Percentiles rank a stretch among this genome's conserved stretches.
Conservation (phyloP, 1,140 invertebrate species). For the Ceratina calcarata region DNA sequence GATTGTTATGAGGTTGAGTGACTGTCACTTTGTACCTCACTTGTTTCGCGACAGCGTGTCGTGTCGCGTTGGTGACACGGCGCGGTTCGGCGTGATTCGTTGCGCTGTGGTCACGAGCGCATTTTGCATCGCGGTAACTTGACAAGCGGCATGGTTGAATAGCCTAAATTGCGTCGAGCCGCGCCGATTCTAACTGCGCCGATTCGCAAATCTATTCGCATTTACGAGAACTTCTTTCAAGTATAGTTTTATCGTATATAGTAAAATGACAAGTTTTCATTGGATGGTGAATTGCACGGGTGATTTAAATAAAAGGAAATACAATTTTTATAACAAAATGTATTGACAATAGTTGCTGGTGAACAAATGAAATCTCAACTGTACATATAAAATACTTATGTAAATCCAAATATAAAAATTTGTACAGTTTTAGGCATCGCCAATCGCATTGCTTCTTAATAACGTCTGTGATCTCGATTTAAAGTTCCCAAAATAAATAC, state of each 20-base stretch:
- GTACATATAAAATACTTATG: too few species aligned
- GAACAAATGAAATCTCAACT: too few species aligned
- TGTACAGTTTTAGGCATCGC: too few species aligned
- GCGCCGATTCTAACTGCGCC: constrained; percentile 9
- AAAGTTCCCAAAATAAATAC: too few species aligned
- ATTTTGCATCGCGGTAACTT: constrained; percentile 47
- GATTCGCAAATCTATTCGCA: neutral
- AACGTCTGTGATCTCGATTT: too few species aligned
- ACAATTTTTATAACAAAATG: neutral
- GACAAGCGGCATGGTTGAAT: constrained; percentile 43
- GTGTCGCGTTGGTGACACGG: constrained; percentile 18
- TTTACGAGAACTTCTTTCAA: neutral
- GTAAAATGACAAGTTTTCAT: too few species aligned
- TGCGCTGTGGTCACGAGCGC: constrained; percentile 28
- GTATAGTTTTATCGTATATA: too few species aligned
- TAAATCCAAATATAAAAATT: too few species aligned
- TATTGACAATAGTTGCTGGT: neutral
- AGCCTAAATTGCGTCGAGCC: constrained; percentile 31
- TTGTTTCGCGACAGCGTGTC: constrained; percentile 21
- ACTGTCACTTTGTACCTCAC: constrained; percentile 19
- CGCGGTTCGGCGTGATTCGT: constrained; percentile 28
- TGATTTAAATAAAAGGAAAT: neutral
- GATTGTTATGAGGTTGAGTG: constrained; percentile 9
- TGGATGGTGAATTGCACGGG: neutral
- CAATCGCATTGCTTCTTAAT: too few species aligned